Evolutionary conservation across 2,888 invertebrate genomes (phyloP), one percentile per base, ranked within the genome.

Genomic region (Bellardia bayeri): DNA sequence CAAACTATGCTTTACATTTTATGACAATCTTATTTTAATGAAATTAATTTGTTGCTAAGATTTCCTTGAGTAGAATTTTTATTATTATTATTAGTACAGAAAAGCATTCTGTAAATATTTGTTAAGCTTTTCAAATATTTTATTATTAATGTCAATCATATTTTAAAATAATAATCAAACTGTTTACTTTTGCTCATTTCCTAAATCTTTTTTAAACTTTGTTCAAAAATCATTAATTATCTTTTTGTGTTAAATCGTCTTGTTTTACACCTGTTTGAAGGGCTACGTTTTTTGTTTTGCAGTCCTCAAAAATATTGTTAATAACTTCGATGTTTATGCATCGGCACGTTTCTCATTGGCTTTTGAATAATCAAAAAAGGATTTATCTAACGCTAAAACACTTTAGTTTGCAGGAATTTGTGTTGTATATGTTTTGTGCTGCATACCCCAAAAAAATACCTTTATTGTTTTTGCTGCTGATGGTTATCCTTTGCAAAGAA

Each of bases 311-410:
- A 90, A 91, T 91, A 90, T 90, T 90, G 91, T 91, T 92, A 91
- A 91, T 92, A 91, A 90, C 90, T 90, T 89, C 89, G 88, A 90
- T 89, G 90, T 91, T 92, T 92, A 92, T 92, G 92, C 92, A 92
- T 91, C 92, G 91, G 92, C 92, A 92, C 92, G 92, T 92, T 92
- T 87, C 87, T 85, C 89, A 88, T 87, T 88, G 88, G 85, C 82
- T 84, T 84, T 84, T 76, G 61, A 83, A 76, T 76, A 83, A 84
- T 87, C 80, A 87, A 84, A 84, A 86, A 79, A 51, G 80, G 75
- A 76, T 87, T 87, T 87, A 76, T 49, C n/a, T 64, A 79, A 79
- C 69, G 69, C 75, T 61, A 86, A 86, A 78, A 72, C 75, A 56
- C 61, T 61, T 76, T 66, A 76, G 45, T 78, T 75, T 64, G 30